Evolutionary conservation across 1,140 invertebrate genomes (phyloP), one percentile per base, ranked within the genome.

Genomic region (Lordiphosa collinella): DNA sequence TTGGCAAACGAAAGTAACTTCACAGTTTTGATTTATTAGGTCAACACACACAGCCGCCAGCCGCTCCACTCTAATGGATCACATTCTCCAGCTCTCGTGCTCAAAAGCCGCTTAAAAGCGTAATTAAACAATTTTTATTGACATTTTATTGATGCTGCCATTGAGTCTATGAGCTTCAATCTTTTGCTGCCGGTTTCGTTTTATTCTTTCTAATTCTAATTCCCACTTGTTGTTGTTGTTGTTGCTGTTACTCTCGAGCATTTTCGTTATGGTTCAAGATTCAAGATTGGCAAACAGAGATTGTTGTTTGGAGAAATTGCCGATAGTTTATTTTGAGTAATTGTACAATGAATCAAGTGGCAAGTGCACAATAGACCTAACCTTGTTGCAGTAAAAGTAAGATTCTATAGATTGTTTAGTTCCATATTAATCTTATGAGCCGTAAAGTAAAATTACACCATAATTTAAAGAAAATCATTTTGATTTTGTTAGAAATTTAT

Each of bases 81-180:
- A 60, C 58, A 67, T 52, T 62, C 63, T 57, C 57, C 32, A 18
- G 13, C 75, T 58, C 69, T 65, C 68, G 68, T 73, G 74, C 74
- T 63, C 57, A 56, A 75, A 73, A 69, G 72, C 72, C 72, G 49
- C 75, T 79, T 66, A 65, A 82, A 80, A 80, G 76, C 61, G 67
- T 80, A 80, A 80, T 82, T 80, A 82, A 80, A 80, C 76, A 82
- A 76, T 84, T 80, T 80, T 80, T 80, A 82, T 80, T 80, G 76
- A 80, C 76, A 84, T 70, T 80, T 76, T 78, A 78, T 78, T 73
- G 74, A 78, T 78, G 74, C 74, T 75, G 68, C 48, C 63, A 43
- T 38, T 14, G 14, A 29, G 22, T 12, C 18, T 29, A 0, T 29
- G 5, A 29, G 25, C 25, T 29, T 11, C 6, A 22, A 18, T 40